A percentile compares a stretch with the other conserved stretches of the same genome.
Conservation (phyloP, 2,113 vertebrate species). For the Deroptyus accipitrinus region DNA sequence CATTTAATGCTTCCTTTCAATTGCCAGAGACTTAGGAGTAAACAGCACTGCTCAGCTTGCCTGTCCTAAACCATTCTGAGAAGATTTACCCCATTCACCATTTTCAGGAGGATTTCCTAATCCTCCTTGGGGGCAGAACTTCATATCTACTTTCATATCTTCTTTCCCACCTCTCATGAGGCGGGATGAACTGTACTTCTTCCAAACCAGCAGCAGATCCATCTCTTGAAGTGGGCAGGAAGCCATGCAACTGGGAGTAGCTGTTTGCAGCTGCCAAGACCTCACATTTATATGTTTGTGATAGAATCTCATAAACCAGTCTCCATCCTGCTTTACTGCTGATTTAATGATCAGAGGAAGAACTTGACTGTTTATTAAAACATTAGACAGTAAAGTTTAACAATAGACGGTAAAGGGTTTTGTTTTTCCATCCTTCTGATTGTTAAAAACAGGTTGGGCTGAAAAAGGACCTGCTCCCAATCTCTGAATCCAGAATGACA, state of each 20-base stretch:
- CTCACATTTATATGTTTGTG: conserved; percentile 16
- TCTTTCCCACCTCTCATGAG: background rate
- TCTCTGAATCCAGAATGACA: background rate
- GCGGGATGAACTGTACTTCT: background rate
- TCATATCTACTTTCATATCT: fast-evolving
- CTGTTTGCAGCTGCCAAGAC: background rate
- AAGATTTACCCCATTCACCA: no score
- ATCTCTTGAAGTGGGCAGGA: background rate
- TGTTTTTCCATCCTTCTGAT: conserved; percentile 36
- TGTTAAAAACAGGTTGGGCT: background rate
- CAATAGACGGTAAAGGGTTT: conserved; percentile 34
- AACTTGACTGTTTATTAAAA: conserved; percentile 61
- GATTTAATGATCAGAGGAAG: conserved; percentile 40
- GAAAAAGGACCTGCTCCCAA: background rate
- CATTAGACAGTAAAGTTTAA: conserved; percentile 64
- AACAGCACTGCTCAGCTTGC: background rate
- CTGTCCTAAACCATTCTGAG: background rate
- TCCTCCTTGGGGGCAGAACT: background rate
- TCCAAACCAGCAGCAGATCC: background rate
- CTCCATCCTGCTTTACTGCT: conserved; percentile 43
- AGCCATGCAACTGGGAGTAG: background rate
- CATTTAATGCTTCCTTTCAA: background rate
- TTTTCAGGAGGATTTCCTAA: background rate
- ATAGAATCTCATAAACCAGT: conserved; percentile 23
- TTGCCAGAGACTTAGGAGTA: background rate